Percentiles rank a stretch among this genome's conserved stretches.
Evolutionary conservation across 2,888 invertebrate species (phyloP).

Genomic region (Drepana falcataria): DNA sequence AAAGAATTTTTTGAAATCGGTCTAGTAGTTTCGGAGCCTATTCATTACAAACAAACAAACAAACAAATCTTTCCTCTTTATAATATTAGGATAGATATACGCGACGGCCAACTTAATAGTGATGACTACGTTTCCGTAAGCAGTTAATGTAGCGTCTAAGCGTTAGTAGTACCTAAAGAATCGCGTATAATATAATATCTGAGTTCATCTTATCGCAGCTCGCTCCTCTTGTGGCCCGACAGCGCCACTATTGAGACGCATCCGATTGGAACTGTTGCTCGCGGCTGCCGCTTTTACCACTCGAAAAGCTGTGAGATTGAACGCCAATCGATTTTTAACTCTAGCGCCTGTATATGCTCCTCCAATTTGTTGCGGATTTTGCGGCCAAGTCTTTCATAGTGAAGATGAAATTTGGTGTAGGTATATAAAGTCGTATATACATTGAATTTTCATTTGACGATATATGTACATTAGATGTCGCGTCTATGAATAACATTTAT

Average conservation of each 20-base stretch:
- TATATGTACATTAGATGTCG: no score
- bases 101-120: no score
- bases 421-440: not conserved
- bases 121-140: no score
- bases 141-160: no score
- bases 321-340: constrained; percentile 44
- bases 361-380: constrained; percentile 28
- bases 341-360: constrained; percentile 20
- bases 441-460: not conserved
- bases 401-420: not conserved
- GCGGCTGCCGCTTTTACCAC: constrained; percentile 30
- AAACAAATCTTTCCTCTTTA: no score
- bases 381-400: not conserved
- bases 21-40: no score
- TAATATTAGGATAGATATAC: no score
- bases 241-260: constrained; percentile 32
- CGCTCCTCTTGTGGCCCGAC: constrained; percentile 9
- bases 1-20: no score
- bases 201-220: not conserved
- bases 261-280: constrained; percentile 45
- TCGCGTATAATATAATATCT: no score
- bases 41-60: no score
- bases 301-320: constrained; percentile 27
- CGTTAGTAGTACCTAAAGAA: no score
- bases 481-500: no score